Conservation (phyloP, 2,888 invertebrate species). For the Apoda limacodes region DNA sequence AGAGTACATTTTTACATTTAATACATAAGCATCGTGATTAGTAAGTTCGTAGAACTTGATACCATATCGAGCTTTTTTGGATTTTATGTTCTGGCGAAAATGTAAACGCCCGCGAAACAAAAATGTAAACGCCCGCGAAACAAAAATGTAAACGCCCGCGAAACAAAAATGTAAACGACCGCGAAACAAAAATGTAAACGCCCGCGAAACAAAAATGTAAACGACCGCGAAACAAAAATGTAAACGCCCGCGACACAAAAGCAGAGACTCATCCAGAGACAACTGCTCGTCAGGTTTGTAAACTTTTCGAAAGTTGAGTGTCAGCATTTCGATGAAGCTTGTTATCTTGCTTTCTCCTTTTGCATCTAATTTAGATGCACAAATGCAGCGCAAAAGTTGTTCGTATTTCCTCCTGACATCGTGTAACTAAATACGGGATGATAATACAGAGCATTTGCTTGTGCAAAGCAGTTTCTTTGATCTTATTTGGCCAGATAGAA, state of each 20-base stretch:
- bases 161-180: no score
- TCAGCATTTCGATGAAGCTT: conserved; percentile 11
- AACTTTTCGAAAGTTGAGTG: conserved; percentile 10
- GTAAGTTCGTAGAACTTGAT: conserved; percentile 26
- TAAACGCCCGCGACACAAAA: conserved; percentile 10
- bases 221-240: no score
- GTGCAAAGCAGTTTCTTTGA: conserved; percentile 8
- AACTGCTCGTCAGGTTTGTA: conserved; percentile 14
- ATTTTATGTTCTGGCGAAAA: conserved; percentile 24
- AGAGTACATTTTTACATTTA: conserved; percentile 23
- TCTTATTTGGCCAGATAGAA: conserved; percentile 12
- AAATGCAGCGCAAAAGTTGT: conserved; percentile 17
- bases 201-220: no score
- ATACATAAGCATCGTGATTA: conserved; percentile 24
- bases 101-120: conserved; percentile 21
- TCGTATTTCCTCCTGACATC: conserved; percentile 9
- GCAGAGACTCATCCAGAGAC: conserved; percentile 20
- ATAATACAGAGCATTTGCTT: conserved; percentile 5
- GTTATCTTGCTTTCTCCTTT: conserved; percentile 15
- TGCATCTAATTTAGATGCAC: conserved; percentile 9
- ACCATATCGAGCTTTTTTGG: conserved; percentile 24
- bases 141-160: no score
- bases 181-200: no score
- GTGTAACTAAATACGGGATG: conserved; percentile 8
- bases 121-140: no score